Evolutionary conservation across 2,797 vertebrate species (phyloP).

Genomic region (Lophotriccus pileatus): DNA sequence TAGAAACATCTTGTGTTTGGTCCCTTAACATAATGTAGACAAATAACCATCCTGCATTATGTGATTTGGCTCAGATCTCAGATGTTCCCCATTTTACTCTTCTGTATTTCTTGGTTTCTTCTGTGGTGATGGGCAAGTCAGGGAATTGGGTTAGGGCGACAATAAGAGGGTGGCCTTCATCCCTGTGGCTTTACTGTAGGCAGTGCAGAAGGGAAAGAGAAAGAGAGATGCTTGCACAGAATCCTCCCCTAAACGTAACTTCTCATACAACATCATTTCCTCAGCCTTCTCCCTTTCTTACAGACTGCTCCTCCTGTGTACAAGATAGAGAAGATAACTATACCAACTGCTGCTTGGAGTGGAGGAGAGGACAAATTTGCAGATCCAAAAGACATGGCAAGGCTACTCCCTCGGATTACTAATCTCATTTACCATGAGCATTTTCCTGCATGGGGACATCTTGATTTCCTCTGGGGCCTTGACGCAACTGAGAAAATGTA

Average conservation of each 20-base stretch:
- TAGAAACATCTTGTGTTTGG: not conserved
- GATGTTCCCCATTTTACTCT: not conserved
- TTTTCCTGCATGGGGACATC: constrained; percentile 85
- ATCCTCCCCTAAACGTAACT: not conserved
- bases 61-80: not conserved
- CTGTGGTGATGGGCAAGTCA: not conserved
- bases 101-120: not conserved
- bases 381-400: constrained; percentile 78
- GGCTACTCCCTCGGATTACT: constrained; percentile 79
- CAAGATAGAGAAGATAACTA: constrained; percentile 80
- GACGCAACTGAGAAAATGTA: constrained; percentile 87
- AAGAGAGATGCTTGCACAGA: not conserved
- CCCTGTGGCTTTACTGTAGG: not conserved
- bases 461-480: constrained; percentile 94
- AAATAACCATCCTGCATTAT: not conserved
- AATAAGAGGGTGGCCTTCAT: not conserved
- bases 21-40: not conserved
- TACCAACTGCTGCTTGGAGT: constrained; percentile 71
- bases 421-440: constrained; percentile 83
- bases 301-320: constrained; percentile 81
- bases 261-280: not conserved
- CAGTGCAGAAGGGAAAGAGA: not conserved
- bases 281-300: not conserved
- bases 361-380: constrained; percentile 79
- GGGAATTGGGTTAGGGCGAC: not conserved